Base-by-base conservation (phyloP, 1,140 invertebrate genomes). In the Phymastichus coffea region DNA sequence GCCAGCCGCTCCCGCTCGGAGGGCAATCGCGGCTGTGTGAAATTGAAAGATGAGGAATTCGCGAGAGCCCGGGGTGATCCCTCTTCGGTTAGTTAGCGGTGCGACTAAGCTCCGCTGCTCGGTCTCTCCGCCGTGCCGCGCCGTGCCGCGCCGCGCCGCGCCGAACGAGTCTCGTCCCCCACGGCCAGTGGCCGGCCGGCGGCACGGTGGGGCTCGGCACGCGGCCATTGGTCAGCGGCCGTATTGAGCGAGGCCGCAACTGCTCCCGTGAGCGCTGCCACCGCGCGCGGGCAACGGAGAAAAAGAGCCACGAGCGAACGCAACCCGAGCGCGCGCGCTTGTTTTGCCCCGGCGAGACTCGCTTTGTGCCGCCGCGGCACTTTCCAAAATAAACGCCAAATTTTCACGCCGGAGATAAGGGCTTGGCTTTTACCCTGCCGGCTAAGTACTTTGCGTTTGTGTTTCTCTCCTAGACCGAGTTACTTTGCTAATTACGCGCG, bases 171-270 rank as follows among this genome's bases (percentile, higher is more conserved):
- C n/a, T n/a, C n/a, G n/a, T n/a, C n/a, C n/a, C n/a, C n/a, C n/a
- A n/a, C n/a, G n/a, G n/a, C n/a, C n/a, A n/a, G n/a, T n/a, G n/a
- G n/a, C n/a, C n/a, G n/a, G n/a, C n/a, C n/a, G n/a, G n/a, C n/a
- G n/a, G n/a, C n/a, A n/a, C n/a, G n/a, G n/a, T n/a, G n/a, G n/a
- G n/a, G n/a, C n/a, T n/a, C n/a, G n/a, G n/a, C n/a, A n/a, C 70
- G 65, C 70, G 66, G 74, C 76, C 77, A 79, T 79, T 77, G 77
- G 77, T 74, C 76, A 76, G 74, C 65, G n/a, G n/a, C 69, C 69
- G 69, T 66, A 38, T 17, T 37, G 46, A 28, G 35, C 46, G 47
- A 35, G 17, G 26, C 37, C 33, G 23, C 37, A 38, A 48, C 55
- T 37, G 35, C 53, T 55, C 8, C 53, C 22, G 15, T 25, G 74